Evolutionary conservation across 2,888 invertebrate genomes (phyloP).

Genomic region (Synanthedon tipuliformis): DNA sequence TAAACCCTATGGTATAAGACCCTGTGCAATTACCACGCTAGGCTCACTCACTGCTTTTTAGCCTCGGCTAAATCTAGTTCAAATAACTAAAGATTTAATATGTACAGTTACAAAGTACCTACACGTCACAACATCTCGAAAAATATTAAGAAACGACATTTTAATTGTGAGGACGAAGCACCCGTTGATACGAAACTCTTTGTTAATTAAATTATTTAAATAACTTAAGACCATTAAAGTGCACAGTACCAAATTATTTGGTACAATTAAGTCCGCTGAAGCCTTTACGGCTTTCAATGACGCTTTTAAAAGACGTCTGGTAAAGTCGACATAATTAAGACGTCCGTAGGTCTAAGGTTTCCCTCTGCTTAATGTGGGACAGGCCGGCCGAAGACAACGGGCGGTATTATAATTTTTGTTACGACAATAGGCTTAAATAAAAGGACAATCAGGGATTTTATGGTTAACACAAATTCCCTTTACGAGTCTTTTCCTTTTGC

Average conservation of each 20-base stretch:
- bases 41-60: too few species aligned
- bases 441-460: not conserved
- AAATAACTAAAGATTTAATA: too few species aligned
- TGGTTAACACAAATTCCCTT: not conserved
- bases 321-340: conserved; percentile 23
- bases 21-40: too few species aligned
- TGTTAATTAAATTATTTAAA: conserved; percentile 51
- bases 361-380: conserved; percentile 1
- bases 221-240: conserved; percentile 38
- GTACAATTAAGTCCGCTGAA: conserved; percentile 34
- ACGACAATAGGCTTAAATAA: not conserved
- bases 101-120: too few species aligned
- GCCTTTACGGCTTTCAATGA: conserved; percentile 23
- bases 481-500: not conserved
- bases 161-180: conserved; percentile 15
- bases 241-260: conserved; percentile 43
- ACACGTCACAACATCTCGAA: conserved; percentile 4
- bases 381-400: not conserved
- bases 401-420: not conserved
- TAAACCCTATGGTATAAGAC: too few species aligned
- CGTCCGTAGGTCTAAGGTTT: conserved; percentile 11
- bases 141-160: not conserved
- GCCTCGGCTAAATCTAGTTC: too few species aligned
- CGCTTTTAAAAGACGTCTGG: conserved; percentile 19
- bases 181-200: conserved; percentile 29